These are phyloP conservation scores for Tolypeutes matacus DNA, from an alignment of 2,797 vertebrate genomes.

Conservation along the genomic window DNA sequence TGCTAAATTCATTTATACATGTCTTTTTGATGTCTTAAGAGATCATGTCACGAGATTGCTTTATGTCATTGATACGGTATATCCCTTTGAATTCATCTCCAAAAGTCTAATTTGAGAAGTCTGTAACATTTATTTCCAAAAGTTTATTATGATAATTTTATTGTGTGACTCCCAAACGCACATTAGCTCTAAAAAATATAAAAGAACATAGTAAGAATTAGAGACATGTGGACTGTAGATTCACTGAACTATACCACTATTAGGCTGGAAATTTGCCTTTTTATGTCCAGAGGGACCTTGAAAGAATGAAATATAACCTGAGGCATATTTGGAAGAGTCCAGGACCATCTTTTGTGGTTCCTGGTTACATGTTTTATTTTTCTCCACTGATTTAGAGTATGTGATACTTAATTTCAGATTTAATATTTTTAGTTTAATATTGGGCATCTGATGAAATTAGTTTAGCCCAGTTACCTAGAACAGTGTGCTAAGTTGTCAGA, in stretches of 20 bases:
- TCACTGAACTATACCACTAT: neutral
- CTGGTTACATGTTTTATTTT: slow-evolving; percentile 6
- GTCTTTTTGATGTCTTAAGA: slow-evolving; percentile 74
- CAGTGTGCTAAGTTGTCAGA: neutral
- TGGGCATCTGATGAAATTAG: neutral
- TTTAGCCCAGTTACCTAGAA: neutral
- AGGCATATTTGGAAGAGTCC: neutral
- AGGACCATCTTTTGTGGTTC: neutral
- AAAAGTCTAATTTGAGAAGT: slow-evolving; percentile 83
- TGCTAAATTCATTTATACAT: slow-evolving; percentile 74
- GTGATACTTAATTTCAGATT: slow-evolving; percentile 31
- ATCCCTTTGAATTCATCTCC: slow-evolving; percentile 62
- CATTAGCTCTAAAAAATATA: neutral
- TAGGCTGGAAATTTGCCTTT: neutral
- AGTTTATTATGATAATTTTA: slow-evolving; percentile 81
- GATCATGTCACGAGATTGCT: slow-evolving; percentile 72
- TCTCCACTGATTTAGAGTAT: neutral
- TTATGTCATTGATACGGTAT: slow-evolving; percentile 78
- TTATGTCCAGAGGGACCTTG: neutral
- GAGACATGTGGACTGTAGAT: neutral
- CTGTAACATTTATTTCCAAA: slow-evolving; percentile 83
- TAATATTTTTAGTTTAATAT: neutral
- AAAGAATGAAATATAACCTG: neutral
- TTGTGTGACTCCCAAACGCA: slow-evolving; percentile 67
- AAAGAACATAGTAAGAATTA: slow-evolving; percentile 40